Conservation (phyloP, 2,797 vertebrate genomes). For the Mus caroli region DNA sequence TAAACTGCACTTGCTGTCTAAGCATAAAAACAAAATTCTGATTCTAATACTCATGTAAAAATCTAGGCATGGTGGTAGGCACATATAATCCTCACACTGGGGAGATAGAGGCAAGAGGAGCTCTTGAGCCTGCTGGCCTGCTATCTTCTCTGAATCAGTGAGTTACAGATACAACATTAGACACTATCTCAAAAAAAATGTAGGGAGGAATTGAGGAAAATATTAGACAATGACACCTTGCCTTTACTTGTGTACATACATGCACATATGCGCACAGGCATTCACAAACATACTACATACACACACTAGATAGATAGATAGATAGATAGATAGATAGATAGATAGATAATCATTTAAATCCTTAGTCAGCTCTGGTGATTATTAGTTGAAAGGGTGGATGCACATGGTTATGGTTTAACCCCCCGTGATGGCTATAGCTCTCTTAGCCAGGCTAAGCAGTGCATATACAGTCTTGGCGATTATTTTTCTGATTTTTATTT, state of each 20-base stretch:
- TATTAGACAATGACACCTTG: neutral
- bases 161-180: neutral
- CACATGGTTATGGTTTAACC: neutral
- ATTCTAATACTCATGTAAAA: neutral
- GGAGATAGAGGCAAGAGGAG: neutral
- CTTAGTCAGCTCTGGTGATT: neutral
- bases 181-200: neutral
- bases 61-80: neutral
- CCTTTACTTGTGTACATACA: neutral
- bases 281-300: neutral
- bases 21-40: neutral
- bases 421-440: neutral
- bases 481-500: slow-evolving; percentile 51
- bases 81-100: neutral
- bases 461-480: neutral
- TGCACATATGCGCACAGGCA: neutral
- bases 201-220: neutral
- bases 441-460: neutral
- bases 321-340: neutral
- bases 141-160: neutral
- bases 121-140: neutral
- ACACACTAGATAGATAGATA: neutral
- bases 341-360: neutral
- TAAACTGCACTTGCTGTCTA: neutral
- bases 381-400: neutral